Percentiles rank a stretch among this genome's conserved stretches.
Conservation (phyloP, 2,888 invertebrate species). For the Dryobotodes eremita region DNA sequence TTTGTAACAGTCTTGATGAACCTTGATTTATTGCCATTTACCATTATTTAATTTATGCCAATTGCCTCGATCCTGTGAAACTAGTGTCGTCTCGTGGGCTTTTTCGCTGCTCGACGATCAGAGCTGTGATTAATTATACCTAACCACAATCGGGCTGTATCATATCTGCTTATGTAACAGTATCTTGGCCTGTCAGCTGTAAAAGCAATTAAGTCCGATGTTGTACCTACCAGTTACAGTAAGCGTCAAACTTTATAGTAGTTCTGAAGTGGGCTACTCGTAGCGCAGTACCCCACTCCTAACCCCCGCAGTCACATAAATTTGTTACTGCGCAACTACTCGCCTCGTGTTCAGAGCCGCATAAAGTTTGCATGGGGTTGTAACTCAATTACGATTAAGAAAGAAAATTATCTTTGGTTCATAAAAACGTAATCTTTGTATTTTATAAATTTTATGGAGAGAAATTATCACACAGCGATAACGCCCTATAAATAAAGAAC, state of each 20-base stretch:
- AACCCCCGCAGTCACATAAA: background rate
- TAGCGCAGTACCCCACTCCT: background rate
- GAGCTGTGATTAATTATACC: background rate
- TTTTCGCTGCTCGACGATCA: background rate
- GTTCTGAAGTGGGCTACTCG: background rate
- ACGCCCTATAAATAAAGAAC: background rate
- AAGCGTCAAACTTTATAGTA: background rate
- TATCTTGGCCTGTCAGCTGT: background rate
- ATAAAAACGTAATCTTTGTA: background rate
- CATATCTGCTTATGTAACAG: background rate
- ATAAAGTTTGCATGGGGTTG: too few relatives aligned
- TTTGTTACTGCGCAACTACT: background rate
- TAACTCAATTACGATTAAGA: background rate
- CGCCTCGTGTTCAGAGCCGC: background rate
- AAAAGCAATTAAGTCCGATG: too few relatives aligned
- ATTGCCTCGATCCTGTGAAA: too few relatives aligned
- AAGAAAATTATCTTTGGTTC: background rate
- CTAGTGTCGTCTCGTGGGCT: too few relatives aligned
- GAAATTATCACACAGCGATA: background rate
- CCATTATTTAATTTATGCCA: conserved; percentile 39
- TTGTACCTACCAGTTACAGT: background rate
- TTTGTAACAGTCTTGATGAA: background rate
- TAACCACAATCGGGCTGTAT: background rate
- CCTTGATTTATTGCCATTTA: background rate
- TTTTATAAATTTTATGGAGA: background rate